Percentiles rank a stretch among this genome's conserved stretches.
Conservation (phyloP, 2,888 invertebrate genomes). For the Polyommatus icarus region DNA sequence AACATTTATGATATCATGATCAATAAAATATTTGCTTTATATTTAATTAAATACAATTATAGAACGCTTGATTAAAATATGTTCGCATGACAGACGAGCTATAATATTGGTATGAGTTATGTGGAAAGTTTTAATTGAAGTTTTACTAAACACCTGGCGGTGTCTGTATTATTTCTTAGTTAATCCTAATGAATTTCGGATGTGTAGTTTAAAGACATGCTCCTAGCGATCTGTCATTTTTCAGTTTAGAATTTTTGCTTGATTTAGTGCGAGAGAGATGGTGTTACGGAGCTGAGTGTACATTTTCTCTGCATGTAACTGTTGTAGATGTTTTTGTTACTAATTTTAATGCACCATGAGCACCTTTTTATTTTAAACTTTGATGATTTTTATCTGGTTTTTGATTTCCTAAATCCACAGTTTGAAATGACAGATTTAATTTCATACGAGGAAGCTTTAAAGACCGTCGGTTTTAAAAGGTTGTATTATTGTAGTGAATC, state of each 20-base stretch:
- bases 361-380: not conserved
- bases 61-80: not conserved
- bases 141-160: constrained; percentile 5
- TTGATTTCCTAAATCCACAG: not conserved
- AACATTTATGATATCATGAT: constrained; percentile 6
- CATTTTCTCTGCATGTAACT: constrained; percentile 24
- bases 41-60: constrained; percentile 11
- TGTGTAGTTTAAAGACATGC: not conserved
- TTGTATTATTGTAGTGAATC: constrained; percentile 79
- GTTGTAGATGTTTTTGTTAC: constrained; percentile 19
- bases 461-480: not conserved
- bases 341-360: constrained; percentile 19
- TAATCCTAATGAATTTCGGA: constrained; percentile 20
- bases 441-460: not conserved
- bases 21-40: constrained; percentile 16
- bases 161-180: not conserved
- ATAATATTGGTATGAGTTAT: not conserved
- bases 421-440: not conserved
- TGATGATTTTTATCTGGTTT: not conserved
- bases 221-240: not conserved
- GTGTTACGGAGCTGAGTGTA: not conserved
- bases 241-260: constrained; percentile 16
- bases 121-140: constrained; percentile 11
- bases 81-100: constrained; percentile 13
- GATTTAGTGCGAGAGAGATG: not conserved